Conservation (phyloP, 2,888 invertebrate genomes). For the Drosophila falleni region DNA sequence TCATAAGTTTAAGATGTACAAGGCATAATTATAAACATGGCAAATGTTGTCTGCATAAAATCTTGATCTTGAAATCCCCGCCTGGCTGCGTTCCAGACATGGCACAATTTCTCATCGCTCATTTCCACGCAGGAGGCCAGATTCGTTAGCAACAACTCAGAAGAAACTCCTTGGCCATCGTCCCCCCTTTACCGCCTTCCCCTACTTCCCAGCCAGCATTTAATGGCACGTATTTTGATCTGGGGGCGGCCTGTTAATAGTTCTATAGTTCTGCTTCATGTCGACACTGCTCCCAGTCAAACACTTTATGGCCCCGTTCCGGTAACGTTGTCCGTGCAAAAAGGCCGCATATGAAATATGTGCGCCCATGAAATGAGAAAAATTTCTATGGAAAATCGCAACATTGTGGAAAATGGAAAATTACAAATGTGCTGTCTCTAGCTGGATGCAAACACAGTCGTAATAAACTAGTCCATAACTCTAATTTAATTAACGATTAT, state of each 20-base stretch:
- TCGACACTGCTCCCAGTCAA: constrained; percentile 32
- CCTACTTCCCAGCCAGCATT: constrained; percentile 19
- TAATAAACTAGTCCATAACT: constrained; percentile 24
- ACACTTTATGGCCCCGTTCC: constrained; percentile 60
- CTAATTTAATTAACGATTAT: constrained; percentile 8
- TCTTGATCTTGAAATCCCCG: constrained; percentile 69
- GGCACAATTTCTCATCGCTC: constrained; percentile 77
- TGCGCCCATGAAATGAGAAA: constrained; percentile 83
- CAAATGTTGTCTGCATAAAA: constrained; percentile 45
- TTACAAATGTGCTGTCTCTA: constrained; percentile 33
- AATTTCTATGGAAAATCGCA: constrained; percentile 85
- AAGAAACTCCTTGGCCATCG: constrained; percentile 6
- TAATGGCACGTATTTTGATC: constrained; percentile 54
- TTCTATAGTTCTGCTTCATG: constrained; percentile 17
- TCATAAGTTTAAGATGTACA: constrained; percentile 11
- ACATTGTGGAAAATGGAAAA: constrained; percentile 85
- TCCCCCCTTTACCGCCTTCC: not conserved
- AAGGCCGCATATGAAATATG: constrained; percentile 70
- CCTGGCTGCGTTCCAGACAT: constrained; percentile 55
- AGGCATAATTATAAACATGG: constrained; percentile 38
- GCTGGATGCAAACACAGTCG: constrained; percentile 12
- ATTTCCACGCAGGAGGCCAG: constrained; percentile 75
- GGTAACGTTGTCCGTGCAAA: constrained; percentile 25
- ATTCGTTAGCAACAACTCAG: constrained; percentile 32
- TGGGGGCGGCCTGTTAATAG: constrained; percentile 63